A percentile compares a stretch with the other conserved stretches of the same genome.
Conservation (phyloP, 2,113 vertebrate species). For the Pungitius pungitius region DNA sequence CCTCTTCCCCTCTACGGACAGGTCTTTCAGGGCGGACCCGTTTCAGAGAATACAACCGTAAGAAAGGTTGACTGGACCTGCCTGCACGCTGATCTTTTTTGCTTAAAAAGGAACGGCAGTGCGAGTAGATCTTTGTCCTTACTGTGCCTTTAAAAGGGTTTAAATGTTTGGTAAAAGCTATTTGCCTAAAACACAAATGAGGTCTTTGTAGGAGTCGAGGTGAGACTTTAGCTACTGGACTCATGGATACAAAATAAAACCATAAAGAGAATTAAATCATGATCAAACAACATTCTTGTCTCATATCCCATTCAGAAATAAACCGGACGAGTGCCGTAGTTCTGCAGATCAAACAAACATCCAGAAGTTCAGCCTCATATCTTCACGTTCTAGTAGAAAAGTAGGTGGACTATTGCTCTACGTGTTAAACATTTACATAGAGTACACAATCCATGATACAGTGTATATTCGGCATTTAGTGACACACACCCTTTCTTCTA, state of each 20-base stretch:
- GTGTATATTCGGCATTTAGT: background rate
- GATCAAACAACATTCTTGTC: constrained; percentile 35
- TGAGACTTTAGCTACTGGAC: constrained; percentile 47
- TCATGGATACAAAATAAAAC: constrained; percentile 18
- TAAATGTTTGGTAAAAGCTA: background rate
- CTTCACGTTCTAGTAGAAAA: constrained; percentile 23
- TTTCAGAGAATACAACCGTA: background rate
- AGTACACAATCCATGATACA: constrained; percentile 16
- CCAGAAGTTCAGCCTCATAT: background rate
- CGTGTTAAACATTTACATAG: constrained; percentile 19
- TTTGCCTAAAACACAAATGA: background rate
- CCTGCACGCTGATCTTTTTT: too few species aligned
- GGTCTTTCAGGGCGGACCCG: rapidly evolving
- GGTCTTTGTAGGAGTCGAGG: background rate
- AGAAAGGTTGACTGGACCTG: too few species aligned
- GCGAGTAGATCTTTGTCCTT: background rate
- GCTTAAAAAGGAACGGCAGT: too few species aligned
- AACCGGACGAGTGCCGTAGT: background rate
- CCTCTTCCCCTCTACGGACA: constrained; percentile 21
- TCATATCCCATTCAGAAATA: constrained; percentile 13
- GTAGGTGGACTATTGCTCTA: constrained; percentile 6
- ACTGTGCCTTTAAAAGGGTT: background rate
- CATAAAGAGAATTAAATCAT: constrained; percentile 34
- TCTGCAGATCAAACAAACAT: background rate
- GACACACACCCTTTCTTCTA: constrained; percentile 4